A percentile compares a stretch with the other conserved stretches of the same genome.
phyloP scores from a whole-genome alignment of 2,888 invertebrate species.

The Pristionchus japonicus region DNA sequence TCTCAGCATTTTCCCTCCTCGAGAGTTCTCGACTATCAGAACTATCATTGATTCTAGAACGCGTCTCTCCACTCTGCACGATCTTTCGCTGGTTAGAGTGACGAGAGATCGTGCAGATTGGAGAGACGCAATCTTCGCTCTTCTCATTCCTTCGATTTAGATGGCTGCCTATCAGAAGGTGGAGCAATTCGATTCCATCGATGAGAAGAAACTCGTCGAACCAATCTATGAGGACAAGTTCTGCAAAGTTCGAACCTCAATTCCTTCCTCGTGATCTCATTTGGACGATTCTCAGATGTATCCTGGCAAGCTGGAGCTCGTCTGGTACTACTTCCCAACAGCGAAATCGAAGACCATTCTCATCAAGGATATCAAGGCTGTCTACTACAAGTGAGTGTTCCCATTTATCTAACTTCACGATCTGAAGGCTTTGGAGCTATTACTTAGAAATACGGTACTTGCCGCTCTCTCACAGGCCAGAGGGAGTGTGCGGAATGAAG shows the following conservation, averaged over 20 bases:
- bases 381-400: slow-evolving; percentile 38
- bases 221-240: slow-evolving; percentile 26
- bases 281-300: background rate
- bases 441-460: no score
- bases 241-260: background rate
- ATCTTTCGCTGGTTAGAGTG: background rate
- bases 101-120: background rate
- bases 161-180: slow-evolving; percentile 19
- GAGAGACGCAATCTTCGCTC: background rate
- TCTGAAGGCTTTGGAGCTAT: no score
- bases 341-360: slow-evolving; percentile 22
- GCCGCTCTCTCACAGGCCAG: no score
- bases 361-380: background rate
- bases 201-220: slow-evolving; percentile 25
- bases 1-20: background rate
- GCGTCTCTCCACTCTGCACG: background rate
- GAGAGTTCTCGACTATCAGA: background rate
- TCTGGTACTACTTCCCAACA: slow-evolving; percentile 41
- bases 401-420: no score
- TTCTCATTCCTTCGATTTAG: background rate
- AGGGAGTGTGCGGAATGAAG: no score
- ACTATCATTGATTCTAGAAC: background rate
- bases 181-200: slow-evolving; percentile 23
- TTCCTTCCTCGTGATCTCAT: background rate
- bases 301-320: slow-evolving; percentile 20